Percentiles rank a stretch among this genome's conserved stretches.
Evolutionary conservation across 2,113 vertebrate species (phyloP).

Genomic region (Halcyon senegalensis): DNA sequence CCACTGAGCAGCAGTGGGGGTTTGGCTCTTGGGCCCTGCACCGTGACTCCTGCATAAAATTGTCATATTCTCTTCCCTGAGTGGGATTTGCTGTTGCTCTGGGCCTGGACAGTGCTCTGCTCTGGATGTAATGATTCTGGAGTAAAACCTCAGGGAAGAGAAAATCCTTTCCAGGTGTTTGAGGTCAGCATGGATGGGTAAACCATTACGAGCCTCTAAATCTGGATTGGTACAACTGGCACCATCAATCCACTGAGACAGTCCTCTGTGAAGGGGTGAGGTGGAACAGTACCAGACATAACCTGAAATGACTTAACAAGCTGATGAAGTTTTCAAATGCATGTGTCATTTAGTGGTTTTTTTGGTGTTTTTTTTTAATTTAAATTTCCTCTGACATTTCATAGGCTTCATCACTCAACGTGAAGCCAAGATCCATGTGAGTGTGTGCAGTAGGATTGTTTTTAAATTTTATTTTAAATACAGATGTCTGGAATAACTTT

Average conservation of each 20-base stretch:
- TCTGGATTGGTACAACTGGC: background rate
- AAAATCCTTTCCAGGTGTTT: background rate
- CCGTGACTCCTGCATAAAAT: background rate
- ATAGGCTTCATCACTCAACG: slow-evolving; percentile 47
- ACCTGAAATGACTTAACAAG: slow-evolving; percentile 63
- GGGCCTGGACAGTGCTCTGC: background rate
- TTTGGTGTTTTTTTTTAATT: background rate
- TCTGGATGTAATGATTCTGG: background rate
- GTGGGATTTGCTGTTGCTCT: background rate
- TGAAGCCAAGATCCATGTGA: slow-evolving; percentile 58
- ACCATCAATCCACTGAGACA: background rate
- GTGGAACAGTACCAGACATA: slow-evolving; percentile 22
- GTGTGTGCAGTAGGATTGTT: slow-evolving; percentile 62
- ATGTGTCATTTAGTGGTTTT: background rate
- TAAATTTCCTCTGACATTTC: slow-evolving; percentile 67
- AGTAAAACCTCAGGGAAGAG: background rate
- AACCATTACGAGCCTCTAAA: background rate
- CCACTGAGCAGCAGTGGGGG: background rate
- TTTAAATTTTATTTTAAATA: slow-evolving; percentile 67
- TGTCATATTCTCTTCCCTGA: accelerated
- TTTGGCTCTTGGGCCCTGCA: background rate
- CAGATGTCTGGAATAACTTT: slow-evolving; percentile 68
- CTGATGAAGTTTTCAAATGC: slow-evolving; percentile 44
- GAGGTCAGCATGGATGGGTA: background rate
- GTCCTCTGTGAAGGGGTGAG: background rate